Evolutionary conservation across 2,797 vertebrate genomes (phyloP), one percentile per base, ranked within the genome.

Genomic region (Philypnodon macrostomus): DNA sequence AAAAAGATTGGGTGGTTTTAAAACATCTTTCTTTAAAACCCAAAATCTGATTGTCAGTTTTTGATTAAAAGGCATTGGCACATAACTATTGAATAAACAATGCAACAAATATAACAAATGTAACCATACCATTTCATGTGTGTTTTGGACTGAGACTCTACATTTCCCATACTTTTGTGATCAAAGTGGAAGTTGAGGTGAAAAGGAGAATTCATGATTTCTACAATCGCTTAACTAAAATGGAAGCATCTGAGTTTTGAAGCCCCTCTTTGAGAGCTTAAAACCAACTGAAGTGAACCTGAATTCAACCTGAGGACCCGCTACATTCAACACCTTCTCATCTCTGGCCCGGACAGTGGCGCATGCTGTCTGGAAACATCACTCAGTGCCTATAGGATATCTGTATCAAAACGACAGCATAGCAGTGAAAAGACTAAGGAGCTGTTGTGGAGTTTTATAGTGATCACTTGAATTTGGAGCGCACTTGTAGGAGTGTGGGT

Each of bases 401-500:
- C 70, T 44, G 81, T 81, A 86, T 84, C 75, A 87, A 84, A 82
- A 81, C 77, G 80, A 85, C 81, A 80, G 87, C 74, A 51, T 68
- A 90, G 88, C 86, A 83, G 85, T 89, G 88, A 88, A 79, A 75
- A 83, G 78, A 85, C 88, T 82, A 83, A 73, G 79, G 58, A 74
- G 82, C 84, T 72, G 73, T 63, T 70, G 74, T 51, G 78, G 71
- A 62, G 58, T 66, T 44, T 44, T 67, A 46, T 58, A 60, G 72
- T 70, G 44, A 33, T 90, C 87, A 83, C 76, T 81, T 90, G 55
- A 61, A 72, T 87, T 85, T 94, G 84, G 0, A 84, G 76, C 89
- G 81, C 51, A 96, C 94, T 87, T 98, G 97, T 76, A 99, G 91
- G 55, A 99, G 89, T 0, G 93, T 93, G 17, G 97, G 97, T 0